Evolutionary conservation across 2,888 invertebrate genomes (phyloP).

Genomic region (Megamerina dolium): DNA sequence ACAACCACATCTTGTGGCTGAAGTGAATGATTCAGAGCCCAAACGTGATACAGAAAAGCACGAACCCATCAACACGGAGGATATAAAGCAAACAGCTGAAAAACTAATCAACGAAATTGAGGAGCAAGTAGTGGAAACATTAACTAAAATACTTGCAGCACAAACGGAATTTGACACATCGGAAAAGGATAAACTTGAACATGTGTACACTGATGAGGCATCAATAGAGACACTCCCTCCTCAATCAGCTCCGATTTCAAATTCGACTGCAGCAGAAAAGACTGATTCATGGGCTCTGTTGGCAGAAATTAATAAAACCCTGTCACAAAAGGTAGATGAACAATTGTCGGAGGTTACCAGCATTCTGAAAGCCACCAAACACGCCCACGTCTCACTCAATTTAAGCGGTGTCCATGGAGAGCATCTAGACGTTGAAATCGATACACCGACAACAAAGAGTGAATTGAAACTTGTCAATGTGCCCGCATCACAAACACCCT

Average conservation of each 20-base stretch:
- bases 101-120: constrained; percentile 34
- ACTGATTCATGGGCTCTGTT: constrained; percentile 11
- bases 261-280: background rate
- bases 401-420: constrained; percentile 5
- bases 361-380: constrained; percentile 29
- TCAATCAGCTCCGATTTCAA: background rate
- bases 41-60: constrained; percentile 14
- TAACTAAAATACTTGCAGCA: constrained; percentile 14
- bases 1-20: constrained; percentile 14
- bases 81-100: constrained; percentile 29
- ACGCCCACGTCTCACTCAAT: background rate
- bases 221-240: background rate
- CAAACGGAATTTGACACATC: background rate
- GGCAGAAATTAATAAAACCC: constrained; percentile 15
- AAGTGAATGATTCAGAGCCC: too few relatives aligned
- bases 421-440: background rate
- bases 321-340: constrained; percentile 36
- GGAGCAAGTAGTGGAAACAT: constrained; percentile 27
- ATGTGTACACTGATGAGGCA: background rate
- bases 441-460: constrained; percentile 19
- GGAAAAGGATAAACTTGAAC: constrained; percentile 1
- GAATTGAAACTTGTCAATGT: constrained; percentile 27
- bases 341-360: constrained; percentile 40
- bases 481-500: constrained; percentile 38
- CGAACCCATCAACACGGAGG: constrained; percentile 10